Evolutionary conservation across 64 coral and sea anemone species (phyloP).

Genomic region (Anthopleura sola): DNA sequence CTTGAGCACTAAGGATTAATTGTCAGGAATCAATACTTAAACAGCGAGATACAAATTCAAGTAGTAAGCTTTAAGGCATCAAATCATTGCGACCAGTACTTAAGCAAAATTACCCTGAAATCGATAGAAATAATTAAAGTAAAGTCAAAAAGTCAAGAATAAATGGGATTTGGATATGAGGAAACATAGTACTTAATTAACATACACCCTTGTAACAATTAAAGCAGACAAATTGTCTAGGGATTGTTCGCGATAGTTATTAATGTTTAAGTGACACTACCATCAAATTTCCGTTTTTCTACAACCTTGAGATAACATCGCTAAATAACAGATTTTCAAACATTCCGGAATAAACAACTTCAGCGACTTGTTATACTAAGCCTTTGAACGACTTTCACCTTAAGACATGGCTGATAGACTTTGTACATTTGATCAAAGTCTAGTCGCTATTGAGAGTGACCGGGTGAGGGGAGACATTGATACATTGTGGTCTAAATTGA

Average conservation of each 20-base stretch:
- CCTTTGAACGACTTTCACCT: neutral
- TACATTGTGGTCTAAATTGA: no score
- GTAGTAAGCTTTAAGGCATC: neutral
- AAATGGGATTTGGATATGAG: neutral
- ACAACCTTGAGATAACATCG: neutral
- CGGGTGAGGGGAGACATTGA: no score
- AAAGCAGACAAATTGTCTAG: neutral
- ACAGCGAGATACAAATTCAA: neutral
- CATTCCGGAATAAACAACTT: neutral
- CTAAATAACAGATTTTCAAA: neutral
- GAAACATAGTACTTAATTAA: neutral
- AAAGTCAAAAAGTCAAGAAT: neutral
- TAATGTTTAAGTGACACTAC: constrained; percentile 7
- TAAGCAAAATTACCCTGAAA: neutral
- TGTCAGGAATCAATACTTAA: neutral
- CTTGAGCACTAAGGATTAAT: neutral
- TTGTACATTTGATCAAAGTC: no score
- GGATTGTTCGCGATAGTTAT: neutral
- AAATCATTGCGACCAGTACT: neutral
- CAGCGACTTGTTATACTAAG: neutral
- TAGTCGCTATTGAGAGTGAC: neutral
- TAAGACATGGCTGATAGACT: no score
- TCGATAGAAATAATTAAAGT: neutral
- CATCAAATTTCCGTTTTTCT: constrained; percentile 9
- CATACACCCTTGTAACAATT: neutral